Conservation (phyloP, 2,888 invertebrate species). For the Chaitophorus viminalis region DNA sequence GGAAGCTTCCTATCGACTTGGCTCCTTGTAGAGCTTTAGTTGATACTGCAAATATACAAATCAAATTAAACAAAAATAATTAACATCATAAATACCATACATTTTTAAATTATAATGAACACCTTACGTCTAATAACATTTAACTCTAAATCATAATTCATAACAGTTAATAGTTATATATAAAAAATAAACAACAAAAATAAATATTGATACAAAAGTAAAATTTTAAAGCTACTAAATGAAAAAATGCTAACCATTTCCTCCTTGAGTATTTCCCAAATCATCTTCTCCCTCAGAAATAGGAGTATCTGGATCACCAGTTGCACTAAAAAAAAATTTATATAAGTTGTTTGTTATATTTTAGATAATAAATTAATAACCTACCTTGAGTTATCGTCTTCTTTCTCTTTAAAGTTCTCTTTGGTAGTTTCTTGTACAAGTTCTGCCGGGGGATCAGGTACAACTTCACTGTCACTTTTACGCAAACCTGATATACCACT, state of each 20-base stretch:
- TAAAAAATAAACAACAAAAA: too few species aligned
- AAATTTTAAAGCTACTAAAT: slow-evolving; percentile 57
- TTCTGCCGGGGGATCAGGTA: slow-evolving; percentile 66
- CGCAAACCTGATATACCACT: slow-evolving; percentile 70
- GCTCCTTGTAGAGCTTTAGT: slow-evolving; percentile 90
- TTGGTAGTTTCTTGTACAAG: slow-evolving; percentile 69
- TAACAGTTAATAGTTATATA: too few species aligned
- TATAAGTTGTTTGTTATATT: not conserved
- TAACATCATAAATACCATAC: too few species aligned
- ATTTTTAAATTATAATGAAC: too few species aligned
- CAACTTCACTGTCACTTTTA: slow-evolving; percentile 71
- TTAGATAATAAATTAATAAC: slow-evolving; percentile 20
- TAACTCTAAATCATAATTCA: too few species aligned
- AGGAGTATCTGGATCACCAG: slow-evolving; percentile 90
- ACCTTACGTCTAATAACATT: too few species aligned
- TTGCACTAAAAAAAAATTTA: slow-evolving; percentile 74
- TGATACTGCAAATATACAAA: slow-evolving; percentile 73
- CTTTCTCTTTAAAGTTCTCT: slow-evolving; percentile 71
- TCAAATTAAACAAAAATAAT: too few species aligned
- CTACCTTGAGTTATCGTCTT: slow-evolving; percentile 89
- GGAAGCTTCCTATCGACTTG: slow-evolving; percentile 89
- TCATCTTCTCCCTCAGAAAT: slow-evolving; percentile 64
- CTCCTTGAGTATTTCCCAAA: slow-evolving; percentile 61
- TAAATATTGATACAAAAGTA: not conserved
- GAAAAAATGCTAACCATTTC: slow-evolving; percentile 66